Evolutionary conservation across 2,797 vertebrate genomes (phyloP).

Genomic region (Sebastes goodei): DNA sequence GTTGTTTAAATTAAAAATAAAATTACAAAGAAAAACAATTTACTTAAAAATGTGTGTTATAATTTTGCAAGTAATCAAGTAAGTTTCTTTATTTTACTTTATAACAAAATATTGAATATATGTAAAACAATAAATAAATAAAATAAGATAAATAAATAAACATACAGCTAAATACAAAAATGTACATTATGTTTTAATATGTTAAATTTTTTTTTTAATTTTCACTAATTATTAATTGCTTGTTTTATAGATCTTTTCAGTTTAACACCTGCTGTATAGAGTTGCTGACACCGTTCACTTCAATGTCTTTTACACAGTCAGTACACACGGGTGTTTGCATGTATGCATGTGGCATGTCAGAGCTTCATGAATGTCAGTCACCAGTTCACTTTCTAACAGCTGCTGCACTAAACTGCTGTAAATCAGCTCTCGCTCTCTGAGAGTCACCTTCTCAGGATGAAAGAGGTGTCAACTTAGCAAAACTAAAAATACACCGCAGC

Average conservation of each 20-base stretch:
- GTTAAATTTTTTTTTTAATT: neutral
- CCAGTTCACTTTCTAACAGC: conserved; percentile 10
- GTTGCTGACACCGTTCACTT: neutral
- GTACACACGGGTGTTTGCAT: neutral
- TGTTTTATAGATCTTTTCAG: neutral
- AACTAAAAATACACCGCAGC: conserved; percentile 55
- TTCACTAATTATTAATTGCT: neutral
- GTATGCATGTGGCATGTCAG: neutral
- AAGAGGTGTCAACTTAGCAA: conserved; percentile 22
- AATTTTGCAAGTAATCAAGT: too few relatives aligned
- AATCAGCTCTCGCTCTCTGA: conserved; percentile 8
- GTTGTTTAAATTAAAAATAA: neutral
- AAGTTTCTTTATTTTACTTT: neutral
- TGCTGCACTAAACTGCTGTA: conserved; percentile 16
- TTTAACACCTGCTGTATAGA: neutral
- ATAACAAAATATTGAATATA: neutral
- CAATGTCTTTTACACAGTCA: neutral
- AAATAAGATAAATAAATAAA: neutral
- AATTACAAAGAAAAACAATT: neutral
- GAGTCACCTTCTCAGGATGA: conserved; percentile 43
- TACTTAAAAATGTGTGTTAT: neutral
- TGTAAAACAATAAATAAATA: neutral
- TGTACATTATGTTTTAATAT: neutral
- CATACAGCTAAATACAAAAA: neutral
- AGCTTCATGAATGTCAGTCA: conserved; percentile 37